Evolutionary conservation across 1,140 invertebrate species (phyloP).

Genomic region (Brachystomella parvula): DNA sequence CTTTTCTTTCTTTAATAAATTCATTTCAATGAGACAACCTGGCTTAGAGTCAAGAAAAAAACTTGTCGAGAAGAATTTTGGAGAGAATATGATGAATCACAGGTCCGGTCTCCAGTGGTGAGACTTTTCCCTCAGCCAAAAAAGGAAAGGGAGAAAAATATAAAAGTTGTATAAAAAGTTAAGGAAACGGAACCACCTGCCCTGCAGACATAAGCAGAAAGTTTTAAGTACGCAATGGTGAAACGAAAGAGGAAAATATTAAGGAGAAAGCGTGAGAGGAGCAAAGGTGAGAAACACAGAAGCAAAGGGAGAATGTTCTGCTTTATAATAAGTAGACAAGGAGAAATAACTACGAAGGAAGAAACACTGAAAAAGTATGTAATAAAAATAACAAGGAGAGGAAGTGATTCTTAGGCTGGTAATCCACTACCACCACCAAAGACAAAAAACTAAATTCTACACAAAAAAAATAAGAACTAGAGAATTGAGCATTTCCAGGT

Average conservation of each 20-base stretch:
- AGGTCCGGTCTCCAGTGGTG: neutral
- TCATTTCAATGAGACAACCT: slow-evolving; percentile 20
- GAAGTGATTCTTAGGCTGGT: neutral
- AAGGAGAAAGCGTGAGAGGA: too few species aligned
- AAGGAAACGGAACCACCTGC: too few species aligned
- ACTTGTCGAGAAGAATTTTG: neutral
- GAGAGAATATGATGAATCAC: slow-evolving; percentile 7
- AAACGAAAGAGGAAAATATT: too few species aligned
- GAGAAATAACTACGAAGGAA: too few species aligned
- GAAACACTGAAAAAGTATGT: too few species aligned
- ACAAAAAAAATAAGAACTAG: neutral
- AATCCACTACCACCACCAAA: neutral
- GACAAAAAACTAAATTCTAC: too few species aligned
- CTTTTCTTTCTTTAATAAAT: slow-evolving; percentile 18
- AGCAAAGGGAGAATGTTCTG: neutral
- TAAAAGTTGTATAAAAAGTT: neutral
- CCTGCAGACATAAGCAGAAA: neutral
- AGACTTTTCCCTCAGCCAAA: neutral
- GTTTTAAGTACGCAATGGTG: too few species aligned
- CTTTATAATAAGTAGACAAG: too few species aligned
- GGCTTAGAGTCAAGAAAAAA: slow-evolving; percentile 19
- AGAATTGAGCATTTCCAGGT: too few species aligned
- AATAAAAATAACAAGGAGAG: too few species aligned
- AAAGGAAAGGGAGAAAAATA: neutral
- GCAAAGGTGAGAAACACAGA: too few species aligned